A percentile compares a stretch with the other conserved stretches of the same genome.
phyloP scores from a whole-genome alignment of 2,113 vertebrate genomes.

The Apistogramma diplotaenia region DNA sequence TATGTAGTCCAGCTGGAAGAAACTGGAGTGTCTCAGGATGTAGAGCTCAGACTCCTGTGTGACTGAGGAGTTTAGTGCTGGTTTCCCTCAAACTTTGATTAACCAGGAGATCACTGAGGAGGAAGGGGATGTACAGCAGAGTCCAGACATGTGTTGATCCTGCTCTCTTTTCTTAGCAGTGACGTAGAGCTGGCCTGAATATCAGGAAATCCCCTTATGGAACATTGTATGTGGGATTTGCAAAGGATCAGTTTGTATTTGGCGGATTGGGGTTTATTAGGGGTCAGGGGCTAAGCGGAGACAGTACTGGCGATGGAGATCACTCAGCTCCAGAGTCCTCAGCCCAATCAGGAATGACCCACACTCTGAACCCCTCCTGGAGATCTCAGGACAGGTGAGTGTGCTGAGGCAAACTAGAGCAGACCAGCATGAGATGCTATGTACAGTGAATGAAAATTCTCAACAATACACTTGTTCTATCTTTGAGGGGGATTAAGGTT shows the following conservation, averaged over 20 bases:
- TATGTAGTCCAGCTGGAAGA: constrained; percentile 25
- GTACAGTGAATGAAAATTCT: neutral
- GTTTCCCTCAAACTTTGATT: constrained; percentile 34
- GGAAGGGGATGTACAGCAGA: neutral
- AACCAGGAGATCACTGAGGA: neutral
- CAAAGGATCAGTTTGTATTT: constrained; percentile 20
- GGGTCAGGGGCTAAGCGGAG: constrained; percentile 2
- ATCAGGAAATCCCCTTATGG: constrained; percentile 54
- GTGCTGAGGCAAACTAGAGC: neutral
- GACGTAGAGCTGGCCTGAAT: constrained; percentile 34
- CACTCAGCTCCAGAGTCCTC: neutral
- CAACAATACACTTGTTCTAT: neutral
- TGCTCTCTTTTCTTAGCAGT: constrained; percentile 17
- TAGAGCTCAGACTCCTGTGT: neutral
- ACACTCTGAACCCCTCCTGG: constrained; percentile 38
- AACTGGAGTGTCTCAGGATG: neutral
- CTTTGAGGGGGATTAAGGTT: neutral
- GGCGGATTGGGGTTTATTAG: constrained; percentile 6
- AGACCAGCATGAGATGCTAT: neutral
- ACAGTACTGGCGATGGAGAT: constrained; percentile 27
- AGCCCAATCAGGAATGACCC: constrained; percentile 53
- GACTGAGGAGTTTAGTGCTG: neutral
- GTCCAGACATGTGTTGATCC: constrained; percentile 26
- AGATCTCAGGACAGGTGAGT: constrained; percentile 65
- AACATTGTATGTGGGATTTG: constrained; percentile 25